phyloP scores from a whole-genome alignment of 2,113 vertebrate genomes.

The Pseudolaguvia tuberculata region DNA sequence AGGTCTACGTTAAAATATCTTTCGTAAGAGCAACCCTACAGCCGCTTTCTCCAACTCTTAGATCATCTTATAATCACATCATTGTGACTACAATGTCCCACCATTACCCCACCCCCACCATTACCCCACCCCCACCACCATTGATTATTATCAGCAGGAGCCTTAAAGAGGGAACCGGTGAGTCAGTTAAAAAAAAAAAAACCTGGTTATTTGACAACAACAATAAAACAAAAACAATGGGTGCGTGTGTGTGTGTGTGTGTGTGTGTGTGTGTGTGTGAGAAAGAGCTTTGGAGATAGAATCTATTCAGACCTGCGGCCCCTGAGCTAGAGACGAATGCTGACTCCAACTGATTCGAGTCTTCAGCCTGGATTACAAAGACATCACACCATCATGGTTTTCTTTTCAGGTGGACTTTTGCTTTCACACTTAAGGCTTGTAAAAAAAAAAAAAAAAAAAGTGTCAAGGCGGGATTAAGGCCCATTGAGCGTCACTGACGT shows the following conservation, averaged over 20 bases:
- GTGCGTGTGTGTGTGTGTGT: no score
- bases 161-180: conserved; percentile 61
- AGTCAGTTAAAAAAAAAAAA: conserved; percentile 53
- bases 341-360: conserved; percentile 1
- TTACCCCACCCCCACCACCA: conserved; percentile 57
- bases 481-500: conserved; percentile 28
- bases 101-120: conserved; percentile 55
- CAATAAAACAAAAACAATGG: background rate
- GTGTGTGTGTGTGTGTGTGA: background rate
- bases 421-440: conserved; percentile 55
- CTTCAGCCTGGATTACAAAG: conserved; percentile 26
- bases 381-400: conserved; percentile 19
- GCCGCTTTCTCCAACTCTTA: conserved; percentile 2
- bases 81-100: conserved; percentile 39
- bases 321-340: conserved; percentile 6
- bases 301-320: conserved; percentile 29
- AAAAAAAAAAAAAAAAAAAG: conserved; percentile 44
- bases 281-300: background rate
- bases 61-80: conserved; percentile 41
- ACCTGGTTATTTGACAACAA: conserved; percentile 44
- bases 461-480: conserved; percentile 48
- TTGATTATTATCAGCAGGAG: conserved; percentile 63
- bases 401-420: conserved; percentile 52
- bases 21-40: background rate
- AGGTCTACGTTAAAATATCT: background rate